Conservation (phyloP, 1,140 invertebrate genomes). For the Proales similis region DNA sequence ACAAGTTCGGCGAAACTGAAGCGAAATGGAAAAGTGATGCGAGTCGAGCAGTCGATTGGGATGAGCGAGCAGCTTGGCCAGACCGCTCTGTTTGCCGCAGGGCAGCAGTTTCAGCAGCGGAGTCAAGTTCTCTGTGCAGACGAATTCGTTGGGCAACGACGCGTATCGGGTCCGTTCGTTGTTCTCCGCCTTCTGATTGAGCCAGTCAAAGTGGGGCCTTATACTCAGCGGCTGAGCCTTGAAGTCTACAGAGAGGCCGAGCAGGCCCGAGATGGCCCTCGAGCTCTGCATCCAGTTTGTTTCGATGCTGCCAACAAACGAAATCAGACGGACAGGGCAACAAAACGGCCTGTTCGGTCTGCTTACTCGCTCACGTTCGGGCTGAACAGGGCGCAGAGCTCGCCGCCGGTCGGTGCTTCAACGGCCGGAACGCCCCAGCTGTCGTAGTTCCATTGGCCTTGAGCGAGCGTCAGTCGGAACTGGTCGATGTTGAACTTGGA, state of each 20-base stretch:
- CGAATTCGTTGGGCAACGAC: conserved; percentile 81
- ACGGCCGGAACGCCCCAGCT: conserved; percentile 81
- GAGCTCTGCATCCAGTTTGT: conserved; percentile 25
- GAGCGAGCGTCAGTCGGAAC: conserved; percentile 79
- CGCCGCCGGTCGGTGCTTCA: conserved; percentile 80
- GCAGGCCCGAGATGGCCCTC: conserved; percentile 26
- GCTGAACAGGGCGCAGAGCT: conserved; percentile 87
- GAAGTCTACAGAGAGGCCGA: conserved; percentile 21
- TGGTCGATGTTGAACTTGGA: conserved; percentile 74
- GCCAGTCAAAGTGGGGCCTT: background rate
- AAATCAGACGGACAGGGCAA: background rate
- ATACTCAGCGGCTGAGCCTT: conserved; percentile 15
- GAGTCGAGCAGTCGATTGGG: conserved; percentile 82
- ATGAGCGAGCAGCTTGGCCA: conserved; percentile 68
- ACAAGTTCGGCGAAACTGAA: conserved; percentile 76
- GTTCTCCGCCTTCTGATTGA: background rate
- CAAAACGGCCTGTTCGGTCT: conserved; percentile 5
- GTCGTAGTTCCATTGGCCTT: conserved; percentile 83
- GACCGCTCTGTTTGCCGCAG: conserved; percentile 58
- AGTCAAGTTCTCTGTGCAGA: conserved; percentile 93
- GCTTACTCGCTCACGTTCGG: too few relatives aligned
- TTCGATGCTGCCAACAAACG: conserved; percentile 8
- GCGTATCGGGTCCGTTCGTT: conserved; percentile 64
- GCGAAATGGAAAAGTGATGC: conserved; percentile 79
- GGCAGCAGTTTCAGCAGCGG: conserved; percentile 94